Evolutionary conservation across 2,797 vertebrate species (phyloP).

Genomic region (Acropternis orthonyx): DNA sequence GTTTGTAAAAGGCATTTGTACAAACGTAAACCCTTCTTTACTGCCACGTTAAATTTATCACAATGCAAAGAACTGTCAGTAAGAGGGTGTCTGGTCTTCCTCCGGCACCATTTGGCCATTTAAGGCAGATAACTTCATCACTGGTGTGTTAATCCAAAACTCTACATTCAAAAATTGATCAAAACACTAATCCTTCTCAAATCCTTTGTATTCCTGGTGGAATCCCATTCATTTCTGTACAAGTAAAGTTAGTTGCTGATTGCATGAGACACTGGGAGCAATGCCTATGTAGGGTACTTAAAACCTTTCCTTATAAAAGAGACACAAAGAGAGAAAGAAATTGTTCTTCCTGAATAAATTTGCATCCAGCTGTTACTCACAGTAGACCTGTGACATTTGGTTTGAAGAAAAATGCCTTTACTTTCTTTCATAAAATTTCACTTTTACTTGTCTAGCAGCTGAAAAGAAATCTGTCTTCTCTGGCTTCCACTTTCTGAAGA

Average conservation of each 20-base stretch:
- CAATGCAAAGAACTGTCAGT: constrained; percentile 64
- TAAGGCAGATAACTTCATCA: background rate
- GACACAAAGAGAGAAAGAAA: background rate
- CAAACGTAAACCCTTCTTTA: constrained; percentile 61
- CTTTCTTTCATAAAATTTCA: constrained; percentile 17
- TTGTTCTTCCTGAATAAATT: background rate
- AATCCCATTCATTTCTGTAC: background rate
- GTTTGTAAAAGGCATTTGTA: constrained; percentile 64
- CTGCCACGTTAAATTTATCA: constrained; percentile 73
- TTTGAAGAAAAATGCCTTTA: constrained; percentile 2
- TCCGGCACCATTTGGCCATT: background rate
- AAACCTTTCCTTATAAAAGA: background rate
- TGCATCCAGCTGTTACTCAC: background rate
- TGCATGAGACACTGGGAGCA: background rate
- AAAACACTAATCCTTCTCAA: background rate
- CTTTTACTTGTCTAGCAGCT: background rate
- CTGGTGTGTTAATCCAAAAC: background rate
- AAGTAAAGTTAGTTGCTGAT: background rate
- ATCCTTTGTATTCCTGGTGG: background rate
- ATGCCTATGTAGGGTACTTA: background rate
- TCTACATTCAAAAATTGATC: background rate
- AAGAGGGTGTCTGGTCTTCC: constrained; percentile 18
- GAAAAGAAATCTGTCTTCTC: background rate
- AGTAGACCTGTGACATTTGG: background rate
- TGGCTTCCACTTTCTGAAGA: background rate